Evolutionary conservation across 2,888 invertebrate species (phyloP), one percentile per base, ranked within the genome.

Genomic region (Folsomia manolachei): DNA sequence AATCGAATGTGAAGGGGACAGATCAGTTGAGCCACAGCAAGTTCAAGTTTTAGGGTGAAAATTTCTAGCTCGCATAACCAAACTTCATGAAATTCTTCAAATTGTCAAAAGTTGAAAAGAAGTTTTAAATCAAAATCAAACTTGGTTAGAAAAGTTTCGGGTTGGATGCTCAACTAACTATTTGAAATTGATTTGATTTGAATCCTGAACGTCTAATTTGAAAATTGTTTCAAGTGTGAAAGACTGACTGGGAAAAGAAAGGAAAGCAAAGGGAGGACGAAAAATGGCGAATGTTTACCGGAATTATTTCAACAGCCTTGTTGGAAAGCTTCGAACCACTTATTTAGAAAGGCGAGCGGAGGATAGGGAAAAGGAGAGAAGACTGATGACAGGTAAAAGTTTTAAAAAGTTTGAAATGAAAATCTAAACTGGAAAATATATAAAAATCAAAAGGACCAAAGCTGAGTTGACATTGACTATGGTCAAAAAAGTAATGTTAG

Each of bases 301-400:
- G 27, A 27, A 70, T 65, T 76, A 76, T 68, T 65, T 74, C 63
- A 69, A 71, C 61, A 60, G 64, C 65, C 71, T 76, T 66, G 70
- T 74, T 62, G 65, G 56, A n/a, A 70, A 73, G 14, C 75, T 78
- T 18, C 70, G 73, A 27, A 64, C 71, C 23, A 63, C 70, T 61
- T 69, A 72, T 60, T 68, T 73, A 11, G 73, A 66, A 24, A 62
- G 74, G 62, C 74, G 78, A 26, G 24, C 61, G 51, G 75, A 74
- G 61, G 74, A 74, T 64, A 66, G 68, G 23, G 69, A 70, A 27
- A 71, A 70, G 53, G 78, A 75, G 71, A 69, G 61, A 24, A 62
- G 71, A 24, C 68, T 73, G 68, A 27, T 71, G 19, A 39, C 64
- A 71, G 73, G 73, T 74, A 71, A 23, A 7, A n/a, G n/a, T n/a